Evolutionary conservation across 1,140 invertebrate species (phyloP).

Genomic region (Chrysoperla carnea): DNA sequence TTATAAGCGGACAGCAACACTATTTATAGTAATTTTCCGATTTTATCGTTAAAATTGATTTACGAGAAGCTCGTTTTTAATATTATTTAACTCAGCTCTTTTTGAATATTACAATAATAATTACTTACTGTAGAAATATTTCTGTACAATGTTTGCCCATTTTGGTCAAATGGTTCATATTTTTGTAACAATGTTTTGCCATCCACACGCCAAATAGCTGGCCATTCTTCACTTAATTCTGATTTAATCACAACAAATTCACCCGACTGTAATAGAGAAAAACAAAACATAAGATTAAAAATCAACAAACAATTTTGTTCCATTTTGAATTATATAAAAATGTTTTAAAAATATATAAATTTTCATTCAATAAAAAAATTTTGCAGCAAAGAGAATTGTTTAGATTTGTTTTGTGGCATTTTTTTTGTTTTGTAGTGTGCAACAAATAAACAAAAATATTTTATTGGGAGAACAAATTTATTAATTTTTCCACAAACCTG

Average conservation of each 20-base stretch:
- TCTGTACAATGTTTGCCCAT: constrained; percentile 62
- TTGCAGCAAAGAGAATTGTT: too few relatives aligned
- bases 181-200: constrained; percentile 73
- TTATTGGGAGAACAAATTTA: not conserved
- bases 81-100: too few relatives aligned
- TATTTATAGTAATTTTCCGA: too few relatives aligned
- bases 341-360: not conserved
- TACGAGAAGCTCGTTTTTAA: too few relatives aligned
- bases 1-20: too few relatives aligned
- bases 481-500: constrained; percentile 6
- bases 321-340: not conserved
- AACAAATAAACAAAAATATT: not conserved
- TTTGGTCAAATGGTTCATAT: constrained; percentile 65
- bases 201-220: constrained; percentile 72
- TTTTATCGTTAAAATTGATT: too few relatives aligned
- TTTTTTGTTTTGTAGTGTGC: not conserved
- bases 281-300: not conserved
- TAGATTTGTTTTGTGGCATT: not conserved
- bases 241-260: constrained; percentile 69
- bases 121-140: constrained; percentile 70
- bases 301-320: not conserved
- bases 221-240: constrained; percentile 57
- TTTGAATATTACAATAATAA: too few relatives aligned
- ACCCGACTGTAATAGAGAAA: constrained; percentile 40
- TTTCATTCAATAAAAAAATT: not conserved